Base-by-base conservation (phyloP, 2,113 vertebrate species). In the Tenrec ecaudatus region DNA sequence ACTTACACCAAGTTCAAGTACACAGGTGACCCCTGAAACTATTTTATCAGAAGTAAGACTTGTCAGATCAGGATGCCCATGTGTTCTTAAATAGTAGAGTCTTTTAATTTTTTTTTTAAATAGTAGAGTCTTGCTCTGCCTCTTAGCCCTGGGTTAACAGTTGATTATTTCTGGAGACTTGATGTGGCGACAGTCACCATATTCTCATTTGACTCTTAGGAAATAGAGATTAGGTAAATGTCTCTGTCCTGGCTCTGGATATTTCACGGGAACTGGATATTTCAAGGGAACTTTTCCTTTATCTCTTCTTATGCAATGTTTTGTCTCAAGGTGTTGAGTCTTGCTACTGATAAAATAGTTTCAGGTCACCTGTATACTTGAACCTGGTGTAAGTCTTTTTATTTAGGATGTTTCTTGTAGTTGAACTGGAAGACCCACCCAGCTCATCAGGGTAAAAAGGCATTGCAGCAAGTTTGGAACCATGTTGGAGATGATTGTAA, bases 401-500 rank as follows among this genome's bases (percentile, higher is more conserved):
- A 66, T 25, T 6, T 66, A 15, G 75, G n/a, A 73, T 82, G 36
- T 58, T 90, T 90, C 89, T 60, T 82, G 53, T 47, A 85, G 8
- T 87, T 43, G 60, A 58, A 86, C 60, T 25, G 90, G 33, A 40
- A 80, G 29, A 80, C 20, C 64, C 69, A 17, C 93, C 15, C n/a
- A 92, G 53, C 71, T 95, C 86, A 83, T 86, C 36, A 93, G 75
- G 87, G 85, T 93, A 58, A 95, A 92, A 29, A 83, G 53, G 75
- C 79, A 40, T 78, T 78, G 80, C 31, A 85, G 11, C 77, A 29
- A 87, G 22, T 91, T 77, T 60, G 88, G 73, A 47, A 85, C 94
- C 68, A 78, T 71, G 64, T 76, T 90, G 86, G 71, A 91, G 91
- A 91, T 94, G 79, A 95, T 81, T 86, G n/a, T 92, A 88, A 89